Percentiles rank a stretch among this genome's conserved stretches.
Conservation (phyloP, 2,113 vertebrate species). For the Brachypodius melanocephalos region DNA sequence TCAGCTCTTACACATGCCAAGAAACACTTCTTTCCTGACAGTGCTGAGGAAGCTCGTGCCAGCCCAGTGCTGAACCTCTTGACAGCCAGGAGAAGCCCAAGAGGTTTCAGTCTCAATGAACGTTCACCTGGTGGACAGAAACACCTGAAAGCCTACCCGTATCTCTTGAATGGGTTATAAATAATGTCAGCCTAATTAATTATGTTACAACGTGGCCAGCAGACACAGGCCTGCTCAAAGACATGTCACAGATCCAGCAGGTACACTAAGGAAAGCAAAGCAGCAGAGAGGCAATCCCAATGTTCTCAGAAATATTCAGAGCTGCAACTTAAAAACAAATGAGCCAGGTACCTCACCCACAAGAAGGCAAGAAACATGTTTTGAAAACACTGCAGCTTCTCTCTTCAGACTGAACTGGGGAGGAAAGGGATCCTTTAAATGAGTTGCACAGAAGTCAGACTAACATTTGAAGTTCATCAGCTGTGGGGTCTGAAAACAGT, state of each 20-base stretch:
- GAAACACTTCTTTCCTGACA: background rate
- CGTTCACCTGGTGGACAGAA: background rate
- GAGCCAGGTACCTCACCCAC: background rate
- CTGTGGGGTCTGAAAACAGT: background rate
- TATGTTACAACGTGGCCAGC: background rate
- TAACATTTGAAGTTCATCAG: background rate
- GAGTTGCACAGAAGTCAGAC: background rate
- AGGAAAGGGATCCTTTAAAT: background rate
- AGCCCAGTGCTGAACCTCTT: background rate
- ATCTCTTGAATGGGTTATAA: background rate
- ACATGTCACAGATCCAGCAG: background rate
- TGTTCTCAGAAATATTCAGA: background rate
- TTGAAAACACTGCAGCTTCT: background rate
- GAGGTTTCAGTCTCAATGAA: background rate
- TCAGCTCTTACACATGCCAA: background rate
- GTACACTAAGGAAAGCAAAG: accelerated
- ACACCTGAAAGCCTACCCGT: background rate
- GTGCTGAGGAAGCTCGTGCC: accelerated
- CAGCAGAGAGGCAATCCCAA: background rate
- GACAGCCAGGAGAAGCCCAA: background rate
- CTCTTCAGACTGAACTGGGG: background rate
- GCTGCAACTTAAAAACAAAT: background rate
- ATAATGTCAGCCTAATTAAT: background rate
- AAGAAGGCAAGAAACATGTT: background rate
- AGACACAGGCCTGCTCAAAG: background rate